Evolutionary conservation across 35 echinoderm and acorn worm genomes (phyloP), one percentile per base, ranked within the genome.

Genomic region (Ophiothrix spiculata): DNA sequence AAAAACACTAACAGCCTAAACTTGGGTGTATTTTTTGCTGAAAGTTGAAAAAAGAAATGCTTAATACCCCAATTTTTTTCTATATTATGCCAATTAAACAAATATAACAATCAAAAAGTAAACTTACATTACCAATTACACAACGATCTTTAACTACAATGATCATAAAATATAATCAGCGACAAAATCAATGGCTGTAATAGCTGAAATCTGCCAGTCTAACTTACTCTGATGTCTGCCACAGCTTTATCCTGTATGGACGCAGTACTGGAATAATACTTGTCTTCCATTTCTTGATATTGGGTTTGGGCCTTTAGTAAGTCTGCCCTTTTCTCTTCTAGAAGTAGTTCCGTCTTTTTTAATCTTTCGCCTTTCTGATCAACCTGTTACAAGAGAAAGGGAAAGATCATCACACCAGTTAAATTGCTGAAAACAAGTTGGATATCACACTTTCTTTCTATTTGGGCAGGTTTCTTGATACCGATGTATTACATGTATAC

Each of bases 251-350:
- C 96, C 76, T 99, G 96, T 6, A 99, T 79, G 31, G 96, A 94
- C 33, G 96, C 96, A 73, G 96, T 99, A 38, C 96, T 99, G 76
- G 91, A 91, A 87, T 94, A 99, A 39, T 94, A 99, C 32, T 91
- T 94, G 36, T 99, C 96, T 40, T 99, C 96, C 60, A 99, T 45
- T 80, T 99, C 92, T 75, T 93, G 92, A 0, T 91, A 78, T n/a
- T 88, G 89, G 12, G 87, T 89, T 87, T 99, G 91, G 35, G 86
- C 89, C 74, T 89, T 89, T 11, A 99, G 77, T 4, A 86, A 69
- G 1, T 99, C 96, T 10, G 96, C 86, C 75, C 96, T 84, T 76
- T 99, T 99, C 36, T 98, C 96, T 75, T 99, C 96, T 31, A 99
- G 54, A 21, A 87, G 77, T 21, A 88, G 1, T 79, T 99, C 92